These are phyloP conservation scores for Eira barbara DNA, from an alignment of 2,113 vertebrate genomes.

Conservation along the genomic window DNA sequence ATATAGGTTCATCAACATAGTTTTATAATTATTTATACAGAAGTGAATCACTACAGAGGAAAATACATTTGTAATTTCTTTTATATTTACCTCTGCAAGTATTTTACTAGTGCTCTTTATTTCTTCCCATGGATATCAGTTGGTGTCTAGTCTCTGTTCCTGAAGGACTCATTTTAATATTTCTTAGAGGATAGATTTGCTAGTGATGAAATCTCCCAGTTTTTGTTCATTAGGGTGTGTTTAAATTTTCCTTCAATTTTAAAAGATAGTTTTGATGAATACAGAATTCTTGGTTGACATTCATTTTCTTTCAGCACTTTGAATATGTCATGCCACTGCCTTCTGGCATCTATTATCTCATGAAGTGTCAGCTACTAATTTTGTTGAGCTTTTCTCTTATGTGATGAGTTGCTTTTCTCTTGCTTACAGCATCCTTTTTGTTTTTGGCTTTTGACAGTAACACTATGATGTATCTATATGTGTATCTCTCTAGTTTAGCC, in stretches of 20 bases:
- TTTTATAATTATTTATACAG: background rate
- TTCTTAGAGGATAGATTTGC: background rate
- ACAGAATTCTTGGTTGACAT: background rate
- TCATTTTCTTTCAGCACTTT: background rate
- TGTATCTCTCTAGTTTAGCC: background rate
- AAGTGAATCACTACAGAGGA: background rate
- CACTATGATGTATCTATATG: background rate
- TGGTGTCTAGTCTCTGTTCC: background rate
- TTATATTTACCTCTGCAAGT: background rate
- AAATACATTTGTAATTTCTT: background rate
- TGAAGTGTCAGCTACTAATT: background rate
- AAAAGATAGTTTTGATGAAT: background rate
- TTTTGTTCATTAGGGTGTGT: background rate
- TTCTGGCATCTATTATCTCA: background rate
- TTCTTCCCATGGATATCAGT: background rate
- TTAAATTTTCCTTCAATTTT: background rate
- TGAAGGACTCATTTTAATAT: background rate
- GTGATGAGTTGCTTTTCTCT: background rate
- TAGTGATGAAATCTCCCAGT: background rate
- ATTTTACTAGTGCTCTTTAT: background rate
- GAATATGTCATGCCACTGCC: background rate
- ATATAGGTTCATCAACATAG: background rate
- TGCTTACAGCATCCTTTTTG: background rate
- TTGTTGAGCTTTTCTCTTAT: background rate
- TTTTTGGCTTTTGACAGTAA: background rate